Conservation (phyloP, 2,113 vertebrate species). For the Corythoichthys intestinalis region DNA sequence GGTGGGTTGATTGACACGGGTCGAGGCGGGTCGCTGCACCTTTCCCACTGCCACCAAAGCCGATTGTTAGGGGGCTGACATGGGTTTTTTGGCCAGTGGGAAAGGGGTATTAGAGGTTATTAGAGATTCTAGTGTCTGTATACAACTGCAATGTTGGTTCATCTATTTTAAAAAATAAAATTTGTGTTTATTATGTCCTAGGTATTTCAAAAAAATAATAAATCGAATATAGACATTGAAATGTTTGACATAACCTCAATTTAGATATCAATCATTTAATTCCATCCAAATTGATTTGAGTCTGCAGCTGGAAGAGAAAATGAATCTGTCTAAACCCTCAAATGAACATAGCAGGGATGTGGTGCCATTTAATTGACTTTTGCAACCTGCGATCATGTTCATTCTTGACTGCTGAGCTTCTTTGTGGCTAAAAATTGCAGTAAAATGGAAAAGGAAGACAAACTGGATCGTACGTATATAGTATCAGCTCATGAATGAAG, state of each 20-base stretch:
- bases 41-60: too few species aligned
- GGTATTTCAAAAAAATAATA: conserved; percentile 9
- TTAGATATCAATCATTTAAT: conserved; percentile 54
- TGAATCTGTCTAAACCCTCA: conserved; percentile 28
- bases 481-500: too few species aligned
- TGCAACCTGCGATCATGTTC: conserved; percentile 31
- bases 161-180: conserved; percentile 26
- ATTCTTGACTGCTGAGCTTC: conserved; percentile 21
- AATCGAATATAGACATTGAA: conserved; percentile 29
- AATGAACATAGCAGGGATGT: conserved; percentile 14
- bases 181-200: conserved; percentile 35
- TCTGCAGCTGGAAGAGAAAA: conserved; percentile 29
- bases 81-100: too few species aligned
- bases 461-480: background rate
- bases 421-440: background rate
- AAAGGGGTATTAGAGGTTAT: too few species aligned
- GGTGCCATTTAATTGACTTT: conserved; percentile 46
- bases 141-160: background rate
- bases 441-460: background rate
- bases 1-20: too few species aligned
- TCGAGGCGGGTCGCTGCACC: too few species aligned
- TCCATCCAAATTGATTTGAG: conserved; percentile 47
- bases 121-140: too few species aligned
- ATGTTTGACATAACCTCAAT: conserved; percentile 27
- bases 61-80: too few species aligned